Percentiles rank a stretch among this genome's conserved stretches.
Conservation (phyloP, 2,888 invertebrate species). For the Pterostichus niger region DNA sequence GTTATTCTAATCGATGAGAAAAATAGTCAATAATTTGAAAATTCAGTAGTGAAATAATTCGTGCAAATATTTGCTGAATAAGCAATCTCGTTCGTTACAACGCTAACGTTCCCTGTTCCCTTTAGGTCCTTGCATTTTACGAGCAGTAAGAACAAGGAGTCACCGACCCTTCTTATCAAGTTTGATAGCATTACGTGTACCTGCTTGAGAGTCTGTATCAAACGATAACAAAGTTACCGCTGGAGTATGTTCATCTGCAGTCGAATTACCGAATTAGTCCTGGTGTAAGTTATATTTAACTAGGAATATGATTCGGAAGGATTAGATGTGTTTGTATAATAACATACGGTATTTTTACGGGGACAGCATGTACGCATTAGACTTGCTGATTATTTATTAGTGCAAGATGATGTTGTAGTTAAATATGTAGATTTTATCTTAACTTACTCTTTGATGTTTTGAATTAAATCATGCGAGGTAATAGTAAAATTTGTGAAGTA, state of each 20-base stretch:
- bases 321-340: too few relatives aligned
- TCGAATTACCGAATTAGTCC: too few relatives aligned
- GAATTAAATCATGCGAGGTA: conserved; percentile 22
- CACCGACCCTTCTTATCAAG: conserved; percentile 16
- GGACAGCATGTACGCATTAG: background rate
- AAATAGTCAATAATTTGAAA: conserved; percentile 7
- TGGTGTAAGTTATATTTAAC: too few relatives aligned
- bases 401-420: background rate
- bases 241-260: background rate
- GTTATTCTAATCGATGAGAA: too few relatives aligned
- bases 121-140: too few relatives aligned
- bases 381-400: conserved; percentile 27
- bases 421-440: conserved; percentile 41
- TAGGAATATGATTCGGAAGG: too few relatives aligned
- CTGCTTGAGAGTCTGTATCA: background rate
- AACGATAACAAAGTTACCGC: background rate
- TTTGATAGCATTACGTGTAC: conserved; percentile 14
- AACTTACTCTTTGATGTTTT: conserved; percentile 14
- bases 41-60: background rate
- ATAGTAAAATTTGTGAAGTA: conserved; percentile 21
- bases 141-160: conserved; percentile 9
- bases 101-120: background rate
- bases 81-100: conserved; percentile 34
- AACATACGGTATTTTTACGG: background rate
- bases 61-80: conserved; percentile 36